Conservation (phyloP, 2,888 invertebrate species). For the Ceratothoa steindachneri region DNA sequence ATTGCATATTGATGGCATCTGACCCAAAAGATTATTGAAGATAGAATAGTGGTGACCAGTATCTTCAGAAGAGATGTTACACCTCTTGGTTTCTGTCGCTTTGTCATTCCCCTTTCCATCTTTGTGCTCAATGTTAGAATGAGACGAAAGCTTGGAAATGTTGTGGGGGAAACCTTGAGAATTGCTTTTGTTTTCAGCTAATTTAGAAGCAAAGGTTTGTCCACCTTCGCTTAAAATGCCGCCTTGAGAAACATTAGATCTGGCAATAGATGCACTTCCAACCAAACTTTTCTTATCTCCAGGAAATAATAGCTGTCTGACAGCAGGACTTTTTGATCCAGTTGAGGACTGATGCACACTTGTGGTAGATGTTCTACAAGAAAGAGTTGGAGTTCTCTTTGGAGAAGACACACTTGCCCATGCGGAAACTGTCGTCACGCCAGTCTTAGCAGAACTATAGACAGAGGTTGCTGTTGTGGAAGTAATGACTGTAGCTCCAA, state of each 20-base stretch:
- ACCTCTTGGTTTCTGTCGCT: constrained; percentile 35
- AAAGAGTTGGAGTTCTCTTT: constrained; percentile 28
- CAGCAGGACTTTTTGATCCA: constrained; percentile 51
- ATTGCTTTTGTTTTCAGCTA: constrained; percentile 60
- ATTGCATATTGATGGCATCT: constrained; percentile 62
- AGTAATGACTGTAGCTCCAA: constrained; percentile 49
- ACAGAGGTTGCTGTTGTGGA: constrained; percentile 51
- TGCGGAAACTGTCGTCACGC: constrained; percentile 33
- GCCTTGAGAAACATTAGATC: not conserved
- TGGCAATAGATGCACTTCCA: constrained; percentile 51
- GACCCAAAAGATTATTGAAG: constrained; percentile 71
- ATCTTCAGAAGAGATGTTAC: constrained; percentile 24
- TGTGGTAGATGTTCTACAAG: not conserved
- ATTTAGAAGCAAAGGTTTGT: constrained; percentile 70
- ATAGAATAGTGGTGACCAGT: constrained; percentile 71
- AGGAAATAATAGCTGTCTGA: constrained; percentile 53
- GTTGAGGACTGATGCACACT: constrained; percentile 17
- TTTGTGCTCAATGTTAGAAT: constrained; percentile 29
- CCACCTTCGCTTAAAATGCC: constrained; percentile 57
- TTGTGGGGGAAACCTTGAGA: constrained; percentile 50
- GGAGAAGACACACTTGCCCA: constrained; percentile 36
- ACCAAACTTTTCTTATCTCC: constrained; percentile 49
- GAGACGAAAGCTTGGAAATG: not conserved
- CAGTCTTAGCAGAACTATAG: constrained; percentile 24
- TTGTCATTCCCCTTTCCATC: constrained; percentile 3